phyloP scores from a whole-genome alignment of 2,888 invertebrate species.

The Philereme vetulata region DNA sequence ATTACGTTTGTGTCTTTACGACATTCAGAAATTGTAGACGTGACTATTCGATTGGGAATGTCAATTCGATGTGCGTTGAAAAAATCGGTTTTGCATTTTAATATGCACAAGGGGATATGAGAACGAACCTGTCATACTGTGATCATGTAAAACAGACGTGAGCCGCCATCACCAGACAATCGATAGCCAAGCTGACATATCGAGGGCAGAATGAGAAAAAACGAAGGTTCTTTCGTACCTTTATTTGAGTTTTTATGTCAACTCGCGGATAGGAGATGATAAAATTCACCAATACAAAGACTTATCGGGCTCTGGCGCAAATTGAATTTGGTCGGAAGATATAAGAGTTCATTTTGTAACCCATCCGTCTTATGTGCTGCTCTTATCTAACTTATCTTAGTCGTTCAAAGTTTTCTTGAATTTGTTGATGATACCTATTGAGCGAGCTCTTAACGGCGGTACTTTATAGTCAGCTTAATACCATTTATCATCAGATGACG shows the following conservation, averaged over 20 bases:
- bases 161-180: constrained; percentile 40
- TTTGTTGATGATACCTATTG: constrained; percentile 23
- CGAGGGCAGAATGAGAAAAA: constrained; percentile 36
- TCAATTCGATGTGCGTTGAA: constrained; percentile 58
- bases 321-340: constrained; percentile 46
- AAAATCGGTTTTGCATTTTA: constrained; percentile 76
- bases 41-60: constrained; percentile 67
- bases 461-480: no score
- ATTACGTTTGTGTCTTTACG: constrained; percentile 70
- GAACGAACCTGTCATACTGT: constrained; percentile 70
- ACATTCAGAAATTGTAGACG: constrained; percentile 63
- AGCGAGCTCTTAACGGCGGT: not conserved
- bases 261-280: constrained; percentile 41
- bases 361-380: constrained; percentile 38
- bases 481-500: no score
- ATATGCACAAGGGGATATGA: constrained; percentile 71
- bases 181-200: constrained; percentile 37
- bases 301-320: constrained; percentile 45
- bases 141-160: constrained; percentile 45
- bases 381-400: constrained; percentile 33
- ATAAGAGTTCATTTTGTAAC: constrained; percentile 33
- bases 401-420: constrained; percentile 31
- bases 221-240: constrained; percentile 39
- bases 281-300: constrained; percentile 50
- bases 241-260: constrained; percentile 47